phyloP scores from a whole-genome alignment of 2,888 invertebrate genomes.

The Parapristionchus giblindavisi region DNA sequence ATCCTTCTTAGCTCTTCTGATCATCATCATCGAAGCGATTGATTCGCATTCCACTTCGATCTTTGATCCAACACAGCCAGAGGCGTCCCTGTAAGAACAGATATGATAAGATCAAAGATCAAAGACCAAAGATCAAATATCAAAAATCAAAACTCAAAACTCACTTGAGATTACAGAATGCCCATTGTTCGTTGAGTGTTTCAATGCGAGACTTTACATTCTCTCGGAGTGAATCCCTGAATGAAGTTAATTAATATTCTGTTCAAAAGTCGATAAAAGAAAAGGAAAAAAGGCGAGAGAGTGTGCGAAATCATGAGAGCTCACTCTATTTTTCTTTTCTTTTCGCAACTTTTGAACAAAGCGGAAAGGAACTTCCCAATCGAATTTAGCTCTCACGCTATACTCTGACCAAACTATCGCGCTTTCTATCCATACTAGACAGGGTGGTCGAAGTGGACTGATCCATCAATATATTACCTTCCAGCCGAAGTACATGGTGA shows the following conservation, averaged over 20 bases:
- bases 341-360: too few relatives aligned
- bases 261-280: background rate
- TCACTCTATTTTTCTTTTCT: background rate
- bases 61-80: slow-evolving; percentile 87
- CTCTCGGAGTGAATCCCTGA: slow-evolving; percentile 72
- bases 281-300: too few relatives aligned
- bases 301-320: background rate
- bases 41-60: slow-evolving; percentile 71
- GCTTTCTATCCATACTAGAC: background rate
- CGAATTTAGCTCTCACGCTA: too few relatives aligned
- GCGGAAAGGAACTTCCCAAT: too few relatives aligned
- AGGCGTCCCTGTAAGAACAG: slow-evolving; percentile 73
- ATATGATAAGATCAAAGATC: background rate
- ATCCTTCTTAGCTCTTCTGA: slow-evolving; percentile 28
- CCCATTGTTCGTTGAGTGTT: slow-evolving; percentile 91
- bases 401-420: too few relatives aligned
- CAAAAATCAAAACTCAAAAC: slow-evolving; percentile 20
- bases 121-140: background rate
- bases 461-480: slow-evolving; percentile 2
- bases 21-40: slow-evolving; percentile 71
- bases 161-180: slow-evolving; percentile 82
- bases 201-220: slow-evolving; percentile 88
- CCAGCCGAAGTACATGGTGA: slow-evolving; percentile 94
- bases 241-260: background rate
- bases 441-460: background rate